These are phyloP conservation scores for Hipposideros armiger DNA, from an alignment of 2,113 vertebrate species.

Conservation along the genomic window DNA sequence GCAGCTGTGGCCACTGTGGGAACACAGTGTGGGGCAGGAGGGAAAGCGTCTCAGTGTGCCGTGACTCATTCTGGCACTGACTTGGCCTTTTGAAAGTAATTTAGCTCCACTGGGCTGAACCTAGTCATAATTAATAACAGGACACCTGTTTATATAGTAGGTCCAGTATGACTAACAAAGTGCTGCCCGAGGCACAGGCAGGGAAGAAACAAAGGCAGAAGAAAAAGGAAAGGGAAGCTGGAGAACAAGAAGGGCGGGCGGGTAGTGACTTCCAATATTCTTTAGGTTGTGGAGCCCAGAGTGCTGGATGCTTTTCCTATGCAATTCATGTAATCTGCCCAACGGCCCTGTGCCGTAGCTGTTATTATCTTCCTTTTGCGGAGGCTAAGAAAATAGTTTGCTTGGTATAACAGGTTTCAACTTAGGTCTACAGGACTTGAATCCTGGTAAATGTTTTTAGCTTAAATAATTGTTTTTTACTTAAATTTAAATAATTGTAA, in stretches of 20 bases:
- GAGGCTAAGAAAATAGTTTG: neutral
- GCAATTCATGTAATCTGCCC: neutral
- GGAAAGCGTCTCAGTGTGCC: neutral
- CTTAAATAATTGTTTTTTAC: neutral
- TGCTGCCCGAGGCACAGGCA: conserved; percentile 10
- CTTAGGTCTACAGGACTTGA: neutral
- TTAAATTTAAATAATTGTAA: conserved; percentile 4
- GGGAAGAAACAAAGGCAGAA: neutral
- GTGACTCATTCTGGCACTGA: conserved; percentile 67
- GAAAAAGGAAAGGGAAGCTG: neutral
- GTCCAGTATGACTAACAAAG: conserved; percentile 33
- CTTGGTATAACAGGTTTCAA: conserved; percentile 57
- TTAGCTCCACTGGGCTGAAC: conserved; percentile 52
- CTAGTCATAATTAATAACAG: conserved; percentile 75
- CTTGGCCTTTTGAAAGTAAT: conserved; percentile 66
- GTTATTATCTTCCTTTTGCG: neutral
- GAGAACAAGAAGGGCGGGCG: neutral
- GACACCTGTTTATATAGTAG: conserved; percentile 54
- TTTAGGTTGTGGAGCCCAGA: neutral
- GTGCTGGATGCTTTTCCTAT: neutral
- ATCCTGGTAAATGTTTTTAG: conserved; percentile 38
- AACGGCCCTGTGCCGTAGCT: neutral
- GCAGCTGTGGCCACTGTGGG: conserved; percentile 19
- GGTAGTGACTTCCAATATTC: neutral
- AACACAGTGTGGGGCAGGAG: neutral